phyloP scores from a whole-genome alignment of 2,888 invertebrate species.

The Conus canariensis region DNA sequence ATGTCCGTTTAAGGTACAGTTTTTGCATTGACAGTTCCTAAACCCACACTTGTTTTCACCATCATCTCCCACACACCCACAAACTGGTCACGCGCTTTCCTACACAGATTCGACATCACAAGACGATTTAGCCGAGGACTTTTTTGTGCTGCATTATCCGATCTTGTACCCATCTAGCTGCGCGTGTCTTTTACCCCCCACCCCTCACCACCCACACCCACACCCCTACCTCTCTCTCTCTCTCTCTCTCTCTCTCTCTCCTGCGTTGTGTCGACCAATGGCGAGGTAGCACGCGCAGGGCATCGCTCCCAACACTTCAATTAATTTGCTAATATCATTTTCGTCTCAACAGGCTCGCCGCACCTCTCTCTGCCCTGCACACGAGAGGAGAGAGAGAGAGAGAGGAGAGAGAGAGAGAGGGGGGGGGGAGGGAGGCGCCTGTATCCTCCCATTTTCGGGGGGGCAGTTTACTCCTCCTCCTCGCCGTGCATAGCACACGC shows the following conservation, averaged over 20 bases:
- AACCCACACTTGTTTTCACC: no score
- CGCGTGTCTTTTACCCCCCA: not conserved
- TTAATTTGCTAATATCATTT: slow-evolving; percentile 70
- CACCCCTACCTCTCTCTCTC: not conserved
- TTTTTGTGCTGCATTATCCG: not conserved
- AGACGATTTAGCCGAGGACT: no score
- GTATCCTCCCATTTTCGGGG: no score
- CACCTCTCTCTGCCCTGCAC: not conserved
- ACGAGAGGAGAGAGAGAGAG: not conserved
- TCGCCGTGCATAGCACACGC: not conserved
- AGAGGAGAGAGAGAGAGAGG: slow-evolving; percentile 16
- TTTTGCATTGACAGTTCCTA: no score
- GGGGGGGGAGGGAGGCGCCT: not conserved
- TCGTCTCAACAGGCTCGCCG: slow-evolving; percentile 40
- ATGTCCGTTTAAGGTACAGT: no score
- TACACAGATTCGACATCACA: no score
- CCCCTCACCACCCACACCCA: not conserved
- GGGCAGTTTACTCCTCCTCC: no score
- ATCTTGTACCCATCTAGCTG: slow-evolving; percentile 32
- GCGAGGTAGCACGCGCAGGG: slow-evolving; percentile 56
- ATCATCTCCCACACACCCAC: no score
- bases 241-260: not conserved
- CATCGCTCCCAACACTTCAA: slow-evolving; percentile 60
- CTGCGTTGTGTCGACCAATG: slow-evolving; percentile 30
- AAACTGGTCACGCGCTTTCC: no score